Conservation (phyloP, 2,113 vertebrate genomes). For the Telmatochromis sp. region DNA sequence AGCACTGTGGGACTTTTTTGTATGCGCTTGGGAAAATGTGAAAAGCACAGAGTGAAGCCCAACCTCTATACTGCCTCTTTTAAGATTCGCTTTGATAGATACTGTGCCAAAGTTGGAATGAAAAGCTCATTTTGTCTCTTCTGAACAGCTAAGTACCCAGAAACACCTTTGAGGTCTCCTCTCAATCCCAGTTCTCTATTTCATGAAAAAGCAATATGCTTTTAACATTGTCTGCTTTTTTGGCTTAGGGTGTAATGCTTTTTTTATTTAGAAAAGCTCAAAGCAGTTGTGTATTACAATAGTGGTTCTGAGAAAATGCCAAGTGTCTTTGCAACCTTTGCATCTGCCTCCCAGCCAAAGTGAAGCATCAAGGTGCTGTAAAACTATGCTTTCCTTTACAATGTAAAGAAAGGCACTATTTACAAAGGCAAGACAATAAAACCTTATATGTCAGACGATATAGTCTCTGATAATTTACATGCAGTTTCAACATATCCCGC, state of each 20-base stretch:
- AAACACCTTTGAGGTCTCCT: conserved; percentile 37
- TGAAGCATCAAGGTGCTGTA: background rate
- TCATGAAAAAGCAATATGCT: conserved; percentile 61
- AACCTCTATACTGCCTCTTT: conserved; percentile 43
- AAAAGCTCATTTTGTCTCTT: conserved; percentile 69
- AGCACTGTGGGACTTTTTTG: conserved; percentile 49
- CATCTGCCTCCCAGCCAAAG: background rate
- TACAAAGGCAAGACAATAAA: background rate
- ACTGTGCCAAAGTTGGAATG: conserved; percentile 62
- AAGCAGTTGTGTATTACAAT: background rate
- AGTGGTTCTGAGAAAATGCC: background rate
- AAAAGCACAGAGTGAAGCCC: conserved; percentile 61
- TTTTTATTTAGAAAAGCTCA: conserved; percentile 2
- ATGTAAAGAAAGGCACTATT: background rate
- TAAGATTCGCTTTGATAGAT: conserved; percentile 40
- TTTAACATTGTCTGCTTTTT: background rate
- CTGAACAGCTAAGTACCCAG: conserved; percentile 37
- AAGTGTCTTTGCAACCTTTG: background rate
- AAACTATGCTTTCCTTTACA: background rate
- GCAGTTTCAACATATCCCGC: background rate
- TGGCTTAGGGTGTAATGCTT: conserved; percentile 21
- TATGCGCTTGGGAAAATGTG: conserved; percentile 63
- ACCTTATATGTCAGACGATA: background rate
- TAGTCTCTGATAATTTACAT: background rate
- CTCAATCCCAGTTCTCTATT: conserved; percentile 34